These are phyloP conservation scores for Erpobdella octoculata DNA, from an alignment of 2,888 invertebrate genomes.

Conservation along the genomic window DNA sequence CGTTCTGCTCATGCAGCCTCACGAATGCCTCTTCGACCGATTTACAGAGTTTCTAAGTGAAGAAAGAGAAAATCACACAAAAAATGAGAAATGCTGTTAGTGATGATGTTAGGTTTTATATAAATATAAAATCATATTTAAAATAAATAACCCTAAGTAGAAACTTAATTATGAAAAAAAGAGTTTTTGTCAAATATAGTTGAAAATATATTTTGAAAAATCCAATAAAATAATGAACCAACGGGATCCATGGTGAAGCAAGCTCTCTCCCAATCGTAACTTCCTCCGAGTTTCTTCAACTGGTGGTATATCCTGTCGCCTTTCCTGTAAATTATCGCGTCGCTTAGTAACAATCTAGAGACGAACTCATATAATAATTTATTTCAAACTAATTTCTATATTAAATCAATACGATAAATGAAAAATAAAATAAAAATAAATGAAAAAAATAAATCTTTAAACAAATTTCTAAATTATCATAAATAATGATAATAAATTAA, in stretches of 20 bases:
- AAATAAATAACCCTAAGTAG: too few relatives aligned
- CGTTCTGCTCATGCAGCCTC: constrained; percentile 72
- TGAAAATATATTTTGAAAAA: too few relatives aligned
- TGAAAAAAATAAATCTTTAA: too few relatives aligned
- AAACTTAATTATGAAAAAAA: too few relatives aligned
- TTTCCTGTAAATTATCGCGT: constrained; percentile 55
- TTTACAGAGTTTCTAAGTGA: constrained; percentile 52
- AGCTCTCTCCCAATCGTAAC: constrained; percentile 86
- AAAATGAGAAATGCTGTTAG: neutral
- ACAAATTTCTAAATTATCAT: too few relatives aligned
- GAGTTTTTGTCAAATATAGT: too few relatives aligned
- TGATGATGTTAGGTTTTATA: neutral
- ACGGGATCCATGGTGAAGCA: constrained; percentile 94
- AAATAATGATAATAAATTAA: too few relatives aligned
- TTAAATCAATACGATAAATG: too few relatives aligned
- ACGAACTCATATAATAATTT: neutral
- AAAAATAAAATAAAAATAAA: too few relatives aligned
- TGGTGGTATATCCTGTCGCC: constrained; percentile 72
- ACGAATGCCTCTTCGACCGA: constrained; percentile 93
- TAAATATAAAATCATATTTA: too few relatives aligned
- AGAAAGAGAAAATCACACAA: neutral
- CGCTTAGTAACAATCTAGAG: neutral
- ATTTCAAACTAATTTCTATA: too few relatives aligned
- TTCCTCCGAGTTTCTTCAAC: constrained; percentile 76
- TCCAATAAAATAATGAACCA: constrained; percentile 34